Evolutionary conservation across 2,113 vertebrate species (phyloP), one percentile per base, ranked within the genome.

Genomic region (Neodontobutis hainanensis): DNA sequence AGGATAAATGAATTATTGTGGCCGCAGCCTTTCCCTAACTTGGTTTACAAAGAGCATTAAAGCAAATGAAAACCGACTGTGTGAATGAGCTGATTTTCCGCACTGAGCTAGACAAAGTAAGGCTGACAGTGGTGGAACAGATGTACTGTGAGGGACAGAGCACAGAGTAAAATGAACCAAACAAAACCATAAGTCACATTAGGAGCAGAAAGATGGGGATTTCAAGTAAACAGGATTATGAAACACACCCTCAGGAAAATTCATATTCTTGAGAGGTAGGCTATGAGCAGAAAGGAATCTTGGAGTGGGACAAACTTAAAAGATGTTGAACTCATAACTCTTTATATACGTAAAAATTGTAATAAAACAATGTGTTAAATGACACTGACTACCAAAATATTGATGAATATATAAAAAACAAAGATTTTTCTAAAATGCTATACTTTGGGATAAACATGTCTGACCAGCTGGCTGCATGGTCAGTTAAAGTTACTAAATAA

Each of bases 211-310:
- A 85, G 78, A 90, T 83, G 76, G 75, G 80, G 68, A 82, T 88
- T 61, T 75, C 70, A 81, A 87, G 87, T 85, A 91, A 92, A 91
- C 86, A 86, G 83, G 90, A 91, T 92, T 90, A 90, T 87, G 87
- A 91, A 86, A 88, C 81, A 81, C 76, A 48, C 78, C 91, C 70
- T 55, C 44, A 78, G 88, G 87, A 84, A 79, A 85, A 86, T 86
- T 80, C 84, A 88, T 81, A 82, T 87, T 81, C 88, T 75, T 82
- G 65, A 90, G 70, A 81, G 80, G 78, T 81, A 71, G 80, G 69
- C 81, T 75, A 74, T 77, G 86, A 82, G 80, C 80, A 89, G 77
- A 68, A 78, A 90, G 88, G 84, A 90, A 81, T 90, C 83, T 79
- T 61, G 42, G 44, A 49, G 74, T 77, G 65, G 49, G 61, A 50